phyloP scores from a whole-genome alignment of 2,113 vertebrate species.

The Miniopterus natalensis region DNA sequence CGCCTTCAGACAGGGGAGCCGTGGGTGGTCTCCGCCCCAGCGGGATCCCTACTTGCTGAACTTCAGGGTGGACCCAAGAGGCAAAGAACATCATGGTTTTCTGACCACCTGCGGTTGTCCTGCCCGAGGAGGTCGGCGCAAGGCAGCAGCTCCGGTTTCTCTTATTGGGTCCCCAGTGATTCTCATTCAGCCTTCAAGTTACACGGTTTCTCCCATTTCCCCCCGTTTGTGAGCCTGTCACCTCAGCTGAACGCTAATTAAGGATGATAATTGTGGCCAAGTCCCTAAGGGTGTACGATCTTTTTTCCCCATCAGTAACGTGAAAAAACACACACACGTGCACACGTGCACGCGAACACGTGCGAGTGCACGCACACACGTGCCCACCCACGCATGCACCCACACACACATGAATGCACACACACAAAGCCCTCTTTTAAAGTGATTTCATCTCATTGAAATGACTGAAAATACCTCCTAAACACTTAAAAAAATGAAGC shows the following conservation, averaged over 20 bases:
- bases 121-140: not conserved
- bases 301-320: not conserved
- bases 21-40: not conserved
- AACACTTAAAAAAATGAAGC: constrained; percentile 26
- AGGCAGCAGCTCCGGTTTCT: not conserved
- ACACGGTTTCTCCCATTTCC: not conserved
- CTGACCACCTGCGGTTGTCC: not conserved
- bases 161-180: not conserved
- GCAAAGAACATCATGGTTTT: not conserved
- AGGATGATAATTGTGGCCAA: not conserved
- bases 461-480: constrained; percentile 49
- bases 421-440: not conserved
- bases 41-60: not conserved
- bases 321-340: not conserved
- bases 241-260: not conserved
- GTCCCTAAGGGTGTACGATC: not conserved
- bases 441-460: constrained; percentile 28
- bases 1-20: not conserved
- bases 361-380: not conserved
- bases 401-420: not conserved
- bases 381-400: too few relatives aligned
- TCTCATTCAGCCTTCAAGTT: not conserved
- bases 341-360: not conserved
- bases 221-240: not conserved
- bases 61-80: not conserved